A percentile compares a stretch with the other conserved stretches of the same genome.
phyloP scores from a whole-genome alignment of 2,113 vertebrate genomes.

The Amphiprion ocellaris region DNA sequence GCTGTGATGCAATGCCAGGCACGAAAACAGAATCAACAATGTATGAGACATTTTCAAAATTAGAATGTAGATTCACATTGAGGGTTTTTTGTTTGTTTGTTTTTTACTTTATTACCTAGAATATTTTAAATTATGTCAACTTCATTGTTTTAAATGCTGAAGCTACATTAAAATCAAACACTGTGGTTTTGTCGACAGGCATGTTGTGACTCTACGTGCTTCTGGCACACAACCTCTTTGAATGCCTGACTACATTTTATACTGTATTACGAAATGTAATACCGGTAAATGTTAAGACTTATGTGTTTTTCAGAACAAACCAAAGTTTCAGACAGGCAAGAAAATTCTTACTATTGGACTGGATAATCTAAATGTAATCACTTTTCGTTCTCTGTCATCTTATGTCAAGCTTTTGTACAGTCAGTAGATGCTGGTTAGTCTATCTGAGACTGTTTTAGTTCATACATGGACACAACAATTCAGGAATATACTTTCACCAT shows the following conservation, averaged over 20 bases:
- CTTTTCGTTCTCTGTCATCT: not conserved
- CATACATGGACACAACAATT: no score
- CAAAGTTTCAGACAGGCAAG: not conserved
- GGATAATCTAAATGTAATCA: no score
- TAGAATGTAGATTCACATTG: not conserved
- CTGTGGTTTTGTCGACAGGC: no score
- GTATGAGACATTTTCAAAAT: not conserved
- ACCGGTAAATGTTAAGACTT: no score
- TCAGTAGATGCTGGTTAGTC: not conserved
- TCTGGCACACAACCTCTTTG: not conserved
- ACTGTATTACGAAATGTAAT: not conserved
- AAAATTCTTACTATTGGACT: not conserved
- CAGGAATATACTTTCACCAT: no score
- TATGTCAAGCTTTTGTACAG: not conserved
- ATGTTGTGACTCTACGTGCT: not conserved
- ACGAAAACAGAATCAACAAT: slow-evolving; percentile 9
- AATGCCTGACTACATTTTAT: not conserved
- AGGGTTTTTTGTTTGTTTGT: not conserved
- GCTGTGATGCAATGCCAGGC: slow-evolving; percentile 41
- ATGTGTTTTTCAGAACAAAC: no score
- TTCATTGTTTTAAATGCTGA: not conserved
- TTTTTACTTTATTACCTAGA: not conserved
- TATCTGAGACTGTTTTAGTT: not conserved
- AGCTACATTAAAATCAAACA: not conserved
- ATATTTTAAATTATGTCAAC: not conserved